These are phyloP conservation scores for Oreonectes daqikongensis DNA, from an alignment of 2,797 vertebrate genomes.

Conservation along the genomic window DNA sequence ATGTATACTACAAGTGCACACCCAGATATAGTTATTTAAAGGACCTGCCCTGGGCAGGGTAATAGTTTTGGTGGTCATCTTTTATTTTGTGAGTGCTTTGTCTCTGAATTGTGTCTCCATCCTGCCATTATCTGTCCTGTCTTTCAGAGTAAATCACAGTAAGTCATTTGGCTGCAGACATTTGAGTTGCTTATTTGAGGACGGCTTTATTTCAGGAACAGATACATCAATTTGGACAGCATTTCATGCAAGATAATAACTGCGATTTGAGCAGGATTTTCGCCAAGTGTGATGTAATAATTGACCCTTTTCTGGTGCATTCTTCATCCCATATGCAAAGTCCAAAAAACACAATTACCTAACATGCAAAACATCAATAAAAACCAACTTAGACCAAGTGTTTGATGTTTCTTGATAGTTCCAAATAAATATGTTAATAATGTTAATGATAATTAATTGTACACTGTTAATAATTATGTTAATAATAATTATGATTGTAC, in stretches of 20 bases:
- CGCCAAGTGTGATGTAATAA: constrained; percentile 31
- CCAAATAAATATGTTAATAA: background rate
- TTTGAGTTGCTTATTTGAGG: constrained; percentile 40
- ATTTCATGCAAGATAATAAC: constrained; percentile 45
- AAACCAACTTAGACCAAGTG: background rate
- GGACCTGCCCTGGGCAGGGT: constrained; percentile 13
- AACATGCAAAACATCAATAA: background rate
- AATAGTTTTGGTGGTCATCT: constrained; percentile 22
- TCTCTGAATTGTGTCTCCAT: constrained; percentile 36
- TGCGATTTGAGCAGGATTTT: constrained; percentile 40
- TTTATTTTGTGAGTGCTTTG: constrained; percentile 27
- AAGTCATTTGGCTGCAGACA: constrained; percentile 27
- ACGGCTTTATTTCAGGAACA: constrained; percentile 42
- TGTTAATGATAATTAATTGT: background rate
- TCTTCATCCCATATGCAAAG: too few relatives aligned
- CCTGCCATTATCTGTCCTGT: constrained; percentile 41
- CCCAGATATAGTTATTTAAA: constrained; percentile 47
- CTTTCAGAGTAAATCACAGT: constrained; percentile 31
- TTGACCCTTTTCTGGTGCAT: constrained; percentile 21
- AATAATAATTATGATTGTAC: too few relatives aligned
- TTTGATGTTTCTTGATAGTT: background rate
- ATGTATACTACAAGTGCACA: constrained; percentile 33
- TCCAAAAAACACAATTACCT: background rate
- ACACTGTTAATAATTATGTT: too few relatives aligned
- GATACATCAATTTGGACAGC: constrained; percentile 44